Evolutionary conservation across 2,797 vertebrate species (phyloP).

Genomic region (Propithecus perrieri): DNA sequence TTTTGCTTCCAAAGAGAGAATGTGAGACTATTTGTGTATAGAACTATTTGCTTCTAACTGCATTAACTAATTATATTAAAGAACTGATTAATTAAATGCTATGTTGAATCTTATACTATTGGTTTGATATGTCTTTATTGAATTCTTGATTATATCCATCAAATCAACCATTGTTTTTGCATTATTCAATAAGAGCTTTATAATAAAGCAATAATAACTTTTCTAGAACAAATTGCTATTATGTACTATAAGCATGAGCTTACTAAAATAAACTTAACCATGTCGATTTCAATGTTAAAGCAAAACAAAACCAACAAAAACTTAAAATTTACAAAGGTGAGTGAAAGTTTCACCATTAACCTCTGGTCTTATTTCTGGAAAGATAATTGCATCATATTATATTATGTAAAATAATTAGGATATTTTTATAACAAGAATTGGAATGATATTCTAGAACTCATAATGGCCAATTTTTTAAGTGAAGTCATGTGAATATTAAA

Average conservation of each 20-base stretch:
- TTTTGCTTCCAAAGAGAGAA: neutral
- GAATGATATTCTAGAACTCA: neutral
- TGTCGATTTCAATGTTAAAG: neutral
- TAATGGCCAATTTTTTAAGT: neutral
- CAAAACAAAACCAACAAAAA: neutral
- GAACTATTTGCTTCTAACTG: neutral
- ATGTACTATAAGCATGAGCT: neutral
- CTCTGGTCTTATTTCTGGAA: neutral
- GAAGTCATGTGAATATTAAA: neutral
- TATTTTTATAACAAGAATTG: neutral
- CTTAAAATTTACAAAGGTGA: neutral
- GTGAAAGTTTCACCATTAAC: neutral
- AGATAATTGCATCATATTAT: neutral
- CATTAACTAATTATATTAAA: neutral
- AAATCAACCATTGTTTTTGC: neutral
- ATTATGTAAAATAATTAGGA: neutral
- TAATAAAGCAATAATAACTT: neutral
- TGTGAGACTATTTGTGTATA: neutral
- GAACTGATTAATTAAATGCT: neutral
- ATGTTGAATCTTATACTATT: neutral
- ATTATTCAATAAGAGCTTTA: neutral
- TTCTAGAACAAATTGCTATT: neutral
- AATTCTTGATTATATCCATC: slow-evolving; percentile 30
- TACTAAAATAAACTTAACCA: neutral
- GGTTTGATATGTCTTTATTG: neutral